Conservation (phyloP, 23 tunicate genomes). For the Trididemnum miniatum region DNA sequence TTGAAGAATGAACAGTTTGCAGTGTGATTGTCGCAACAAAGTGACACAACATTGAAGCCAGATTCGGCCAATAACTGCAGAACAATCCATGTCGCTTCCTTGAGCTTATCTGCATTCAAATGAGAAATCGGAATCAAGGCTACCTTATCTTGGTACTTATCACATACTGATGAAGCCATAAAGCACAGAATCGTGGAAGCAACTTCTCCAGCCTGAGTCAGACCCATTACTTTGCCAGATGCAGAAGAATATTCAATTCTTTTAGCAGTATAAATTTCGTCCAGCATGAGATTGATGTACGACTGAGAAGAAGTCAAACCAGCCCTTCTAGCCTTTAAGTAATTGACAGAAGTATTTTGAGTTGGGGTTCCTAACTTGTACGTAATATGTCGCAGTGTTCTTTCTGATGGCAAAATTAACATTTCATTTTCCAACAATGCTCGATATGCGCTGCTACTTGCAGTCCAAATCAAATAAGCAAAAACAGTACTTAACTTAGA, state of each 20-base stretch:
- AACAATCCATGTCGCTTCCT: slow-evolving; percentile 16
- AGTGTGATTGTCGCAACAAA: not conserved
- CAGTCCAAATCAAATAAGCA: not conserved
- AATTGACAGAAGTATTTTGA: not conserved
- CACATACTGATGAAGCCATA: slow-evolving; percentile 9
- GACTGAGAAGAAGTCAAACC: not conserved
- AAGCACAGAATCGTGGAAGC: slow-evolving; percentile 25
- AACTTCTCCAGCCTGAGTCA: not conserved
- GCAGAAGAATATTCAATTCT: slow-evolving; percentile 22
- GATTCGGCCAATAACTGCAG: not conserved
- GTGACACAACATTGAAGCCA: slow-evolving; percentile 13
- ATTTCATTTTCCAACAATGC: slow-evolving; percentile 1
- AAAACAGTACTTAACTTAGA: slow-evolving; percentile 2
- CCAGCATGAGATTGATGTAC: not conserved
- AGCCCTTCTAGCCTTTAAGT: not conserved
- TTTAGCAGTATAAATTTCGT: slow-evolving; percentile 8
- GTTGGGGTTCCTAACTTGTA: slow-evolving; percentile 12
- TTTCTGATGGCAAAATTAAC: slow-evolving; percentile 23
- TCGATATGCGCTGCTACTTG: not conserved
- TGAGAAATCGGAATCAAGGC: slow-evolving; percentile 13
- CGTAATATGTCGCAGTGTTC: slow-evolving; percentile 17
- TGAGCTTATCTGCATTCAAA: not conserved
- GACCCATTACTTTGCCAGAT: slow-evolving; percentile 18
- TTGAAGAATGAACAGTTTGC: slow-evolving; percentile 7
- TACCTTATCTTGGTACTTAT: slow-evolving; percentile 16